These are phyloP conservation scores for Lasioglossum figueresi DNA, from an alignment of 2,888 invertebrate genomes.

Conservation along the genomic window DNA sequence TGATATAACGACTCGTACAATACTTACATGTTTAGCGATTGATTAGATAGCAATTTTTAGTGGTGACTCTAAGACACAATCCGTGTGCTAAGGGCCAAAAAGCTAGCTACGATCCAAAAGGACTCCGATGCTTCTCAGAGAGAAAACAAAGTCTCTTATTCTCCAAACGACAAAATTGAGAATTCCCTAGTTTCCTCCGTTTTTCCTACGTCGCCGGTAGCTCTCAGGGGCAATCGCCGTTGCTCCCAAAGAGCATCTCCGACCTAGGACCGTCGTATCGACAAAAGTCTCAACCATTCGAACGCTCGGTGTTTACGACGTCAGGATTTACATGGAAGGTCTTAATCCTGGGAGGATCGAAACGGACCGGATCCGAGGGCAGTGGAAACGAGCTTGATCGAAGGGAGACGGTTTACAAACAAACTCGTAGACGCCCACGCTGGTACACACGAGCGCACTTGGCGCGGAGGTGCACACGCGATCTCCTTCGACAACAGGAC, in stretches of 20 bases:
- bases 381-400: conserved; percentile 62
- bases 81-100: too few relatives aligned
- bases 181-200: neutral
- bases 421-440: conserved; percentile 62
- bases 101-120: neutral
- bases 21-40: too few relatives aligned
- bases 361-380: conserved; percentile 14
- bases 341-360: conserved; percentile 41
- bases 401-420: conserved; percentile 50
- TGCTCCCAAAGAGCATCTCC: neutral
- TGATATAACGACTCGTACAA: too few relatives aligned
- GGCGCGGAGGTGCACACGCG: conserved; percentile 57
- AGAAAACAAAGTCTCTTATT: neutral
- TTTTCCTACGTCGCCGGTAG: neutral
- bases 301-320: neutral
- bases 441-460: conserved; percentile 47
- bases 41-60: too few relatives aligned
- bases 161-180: neutral
- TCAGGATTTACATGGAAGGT: conserved; percentile 30
- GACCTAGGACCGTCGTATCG: neutral
- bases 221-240: neutral
- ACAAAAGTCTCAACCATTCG: neutral
- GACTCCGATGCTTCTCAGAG: neutral
- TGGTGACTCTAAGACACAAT: too few relatives aligned
- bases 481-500: conserved; percentile 54